Evolutionary conservation across 2,888 invertebrate genomes (phyloP).

Genomic region (Amblyjoppa proteus): DNA sequence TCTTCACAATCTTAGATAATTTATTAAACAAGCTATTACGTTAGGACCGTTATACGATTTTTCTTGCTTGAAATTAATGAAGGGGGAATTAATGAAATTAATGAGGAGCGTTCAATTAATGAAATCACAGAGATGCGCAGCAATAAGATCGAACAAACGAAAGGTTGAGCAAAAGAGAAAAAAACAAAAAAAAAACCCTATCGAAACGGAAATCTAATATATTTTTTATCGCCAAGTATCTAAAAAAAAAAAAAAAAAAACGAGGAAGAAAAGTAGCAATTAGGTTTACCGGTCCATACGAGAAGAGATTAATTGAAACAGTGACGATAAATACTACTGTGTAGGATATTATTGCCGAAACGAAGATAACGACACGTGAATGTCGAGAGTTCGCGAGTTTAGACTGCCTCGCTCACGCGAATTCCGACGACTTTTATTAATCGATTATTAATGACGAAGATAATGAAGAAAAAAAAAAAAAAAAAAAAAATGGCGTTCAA

Average conservation of each 20-base stretch:
- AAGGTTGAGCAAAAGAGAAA: constrained; percentile 12
- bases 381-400: constrained; percentile 60
- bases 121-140: constrained; percentile 7
- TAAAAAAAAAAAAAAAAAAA: constrained; percentile 42
- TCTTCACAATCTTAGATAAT: constrained; percentile 43
- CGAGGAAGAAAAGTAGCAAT: constrained; percentile 44
- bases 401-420: constrained; percentile 65
- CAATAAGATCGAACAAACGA: constrained; percentile 34
- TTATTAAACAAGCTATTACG: constrained; percentile 41
- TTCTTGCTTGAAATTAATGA: constrained; percentile 33
- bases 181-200: constrained; percentile 17
- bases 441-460: constrained; percentile 41
- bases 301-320: constrained; percentile 52
- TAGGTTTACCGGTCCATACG: constrained; percentile 66
- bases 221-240: constrained; percentile 72
- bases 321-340: constrained; percentile 52
- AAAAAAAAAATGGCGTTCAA: constrained; percentile 43
- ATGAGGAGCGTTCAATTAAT: constrained; percentile 7
- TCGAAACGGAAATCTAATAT: constrained; percentile 71
- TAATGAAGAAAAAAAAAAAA: constrained; percentile 34
- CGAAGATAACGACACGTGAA: constrained; percentile 43
- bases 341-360: constrained; percentile 52
- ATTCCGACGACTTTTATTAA: constrained; percentile 65
- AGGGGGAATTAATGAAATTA: background rate
- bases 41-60: constrained; percentile 40